A percentile compares a stretch with the other conserved stretches of the same genome.
Conservation (phyloP, 2,888 invertebrate genomes). For the Ectemnius cavifrons region DNA sequence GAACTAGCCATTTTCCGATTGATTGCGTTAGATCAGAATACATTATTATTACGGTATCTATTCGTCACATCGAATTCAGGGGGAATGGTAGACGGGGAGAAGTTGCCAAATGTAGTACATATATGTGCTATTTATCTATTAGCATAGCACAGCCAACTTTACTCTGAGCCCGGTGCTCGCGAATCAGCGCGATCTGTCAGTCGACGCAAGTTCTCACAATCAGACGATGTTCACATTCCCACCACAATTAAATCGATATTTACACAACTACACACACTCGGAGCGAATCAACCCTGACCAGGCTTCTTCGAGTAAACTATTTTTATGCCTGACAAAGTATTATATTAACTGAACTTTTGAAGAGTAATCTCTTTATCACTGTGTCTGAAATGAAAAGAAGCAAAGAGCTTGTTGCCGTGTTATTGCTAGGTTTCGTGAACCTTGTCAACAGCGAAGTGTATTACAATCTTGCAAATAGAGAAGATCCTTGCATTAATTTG, state of each 20-base stretch:
- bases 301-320: conserved; percentile 29
- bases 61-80: no score
- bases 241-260: conserved; percentile 68
- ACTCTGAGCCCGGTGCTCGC: background rate
- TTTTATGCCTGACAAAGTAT: conserved; percentile 47
- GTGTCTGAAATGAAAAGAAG: conserved; percentile 55
- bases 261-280: conserved; percentile 54
- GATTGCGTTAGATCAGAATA: no score
- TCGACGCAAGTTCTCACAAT: background rate
- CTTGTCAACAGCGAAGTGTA: conserved; percentile 57
- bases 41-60: no score
- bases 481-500: conserved; percentile 68
- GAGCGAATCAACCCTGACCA: conserved; percentile 28
- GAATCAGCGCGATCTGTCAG: conserved; percentile 50
- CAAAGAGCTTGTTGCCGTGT: conserved; percentile 44
- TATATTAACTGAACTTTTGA: conserved; percentile 20
- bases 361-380: background rate
- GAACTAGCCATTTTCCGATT: no score
- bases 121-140: no score
- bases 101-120: no score
- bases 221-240: conserved; percentile 55
- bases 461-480: conserved; percentile 61
- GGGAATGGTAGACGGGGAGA: no score
- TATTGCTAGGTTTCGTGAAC: conserved; percentile 47
- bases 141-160: no score